A percentile compares a stretch with the other conserved stretches of the same genome.
These are phyloP conservation scores for Andrena flavipes DNA, from an alignment of 2,888 invertebrate genomes.

Conservation along the genomic window DNA sequence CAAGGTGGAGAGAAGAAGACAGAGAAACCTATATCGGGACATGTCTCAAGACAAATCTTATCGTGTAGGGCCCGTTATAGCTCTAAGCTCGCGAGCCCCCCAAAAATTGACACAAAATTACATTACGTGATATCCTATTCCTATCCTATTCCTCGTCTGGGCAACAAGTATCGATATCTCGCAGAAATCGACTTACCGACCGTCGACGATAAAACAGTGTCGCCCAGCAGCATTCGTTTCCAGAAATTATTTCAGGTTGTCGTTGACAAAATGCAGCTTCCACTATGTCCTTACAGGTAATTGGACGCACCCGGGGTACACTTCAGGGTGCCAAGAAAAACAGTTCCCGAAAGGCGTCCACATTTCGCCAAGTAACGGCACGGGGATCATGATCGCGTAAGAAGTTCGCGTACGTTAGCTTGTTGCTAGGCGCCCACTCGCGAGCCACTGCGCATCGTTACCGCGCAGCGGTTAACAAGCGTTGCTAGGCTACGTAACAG, in stretches of 20 bases:
- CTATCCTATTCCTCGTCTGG: too few relatives aligned
- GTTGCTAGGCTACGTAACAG: neutral
- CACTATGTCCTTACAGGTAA: slow-evolving; percentile 63
- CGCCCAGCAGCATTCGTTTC: neutral
- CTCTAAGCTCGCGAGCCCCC: too few relatives aligned
- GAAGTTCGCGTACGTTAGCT: slow-evolving; percentile 12
- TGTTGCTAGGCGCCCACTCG: neutral
- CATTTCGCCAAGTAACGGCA: slow-evolving; percentile 81
- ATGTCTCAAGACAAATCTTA: too few relatives aligned
- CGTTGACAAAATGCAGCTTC: slow-evolving; percentile 1
- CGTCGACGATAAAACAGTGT: slow-evolving; percentile 40
- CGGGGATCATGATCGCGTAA: slow-evolving; percentile 67
- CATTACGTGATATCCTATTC: too few relatives aligned
- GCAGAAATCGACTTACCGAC: slow-evolving; percentile 40
- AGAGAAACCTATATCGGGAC: too few relatives aligned
- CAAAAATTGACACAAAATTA: too few relatives aligned
- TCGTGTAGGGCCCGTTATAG: too few relatives aligned
- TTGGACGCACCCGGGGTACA: slow-evolving; percentile 64
- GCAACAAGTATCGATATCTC: too few relatives aligned
- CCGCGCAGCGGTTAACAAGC: neutral
- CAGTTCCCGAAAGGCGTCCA: slow-evolving; percentile 83
- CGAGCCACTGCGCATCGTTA: neutral
- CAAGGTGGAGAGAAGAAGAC: too few relatives aligned
- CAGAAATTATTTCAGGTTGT: neutral
- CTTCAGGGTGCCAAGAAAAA: slow-evolving; percentile 79